Percentiles rank a stretch among this genome's conserved stretches.
phyloP scores from a whole-genome alignment of 2,888 invertebrate species.

The Carabus problematicus region DNA sequence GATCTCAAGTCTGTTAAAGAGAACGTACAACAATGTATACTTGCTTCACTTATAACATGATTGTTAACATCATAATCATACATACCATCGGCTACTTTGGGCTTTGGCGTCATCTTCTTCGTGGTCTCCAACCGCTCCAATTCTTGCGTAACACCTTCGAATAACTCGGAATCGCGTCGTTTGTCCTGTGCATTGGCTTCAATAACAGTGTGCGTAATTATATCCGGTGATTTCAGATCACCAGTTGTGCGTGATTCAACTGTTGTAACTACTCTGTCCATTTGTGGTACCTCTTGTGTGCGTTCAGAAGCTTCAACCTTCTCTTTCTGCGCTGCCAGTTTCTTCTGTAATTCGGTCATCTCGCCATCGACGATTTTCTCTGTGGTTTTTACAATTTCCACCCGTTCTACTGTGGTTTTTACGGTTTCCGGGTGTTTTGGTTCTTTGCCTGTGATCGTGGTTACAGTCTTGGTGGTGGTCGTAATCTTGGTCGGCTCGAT shows the following conservation, averaged over 20 bases:
- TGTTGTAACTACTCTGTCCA: slow-evolving; percentile 31
- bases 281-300: slow-evolving; percentile 43
- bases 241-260: slow-evolving; percentile 43
- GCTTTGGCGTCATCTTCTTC: slow-evolving; percentile 45
- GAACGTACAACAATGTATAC: not conserved
- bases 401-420: slow-evolving; percentile 54
- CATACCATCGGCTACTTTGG: slow-evolving; percentile 52
- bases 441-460: slow-evolving; percentile 57
- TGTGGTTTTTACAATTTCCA: slow-evolving; percentile 53
- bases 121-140: slow-evolving; percentile 55
- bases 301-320: slow-evolving; percentile 46
- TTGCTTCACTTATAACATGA: not conserved
- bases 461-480: slow-evolving; percentile 63
- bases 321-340: slow-evolving; percentile 45
- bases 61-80: not conserved
- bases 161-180: slow-evolving; percentile 57
- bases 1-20: slow-evolving; percentile 64
- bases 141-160: slow-evolving; percentile 60
- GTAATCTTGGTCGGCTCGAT: slow-evolving; percentile 51
- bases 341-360: slow-evolving; percentile 55
- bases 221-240: slow-evolving; percentile 21
- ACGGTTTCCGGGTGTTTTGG: slow-evolving; percentile 2
- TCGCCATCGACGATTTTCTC: slow-evolving; percentile 55
- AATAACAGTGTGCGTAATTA: slow-evolving; percentile 30
- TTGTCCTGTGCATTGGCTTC: slow-evolving; percentile 43